These are phyloP conservation scores for Thereva nobilitata DNA, from an alignment of 2,888 invertebrate genomes.

Conservation along the genomic window DNA sequence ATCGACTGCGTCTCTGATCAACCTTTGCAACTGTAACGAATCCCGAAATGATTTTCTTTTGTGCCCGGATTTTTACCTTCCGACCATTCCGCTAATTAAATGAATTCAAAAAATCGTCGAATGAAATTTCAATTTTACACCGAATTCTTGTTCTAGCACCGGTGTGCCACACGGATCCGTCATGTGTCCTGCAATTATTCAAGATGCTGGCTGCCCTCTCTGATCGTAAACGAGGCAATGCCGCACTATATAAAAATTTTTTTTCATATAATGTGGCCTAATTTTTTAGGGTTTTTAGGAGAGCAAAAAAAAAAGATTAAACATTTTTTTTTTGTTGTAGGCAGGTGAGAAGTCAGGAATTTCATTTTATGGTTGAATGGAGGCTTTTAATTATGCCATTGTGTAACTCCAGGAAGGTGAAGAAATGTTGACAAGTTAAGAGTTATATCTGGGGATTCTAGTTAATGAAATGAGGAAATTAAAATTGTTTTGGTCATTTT, in stretches of 20 bases:
- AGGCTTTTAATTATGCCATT: conserved; percentile 19
- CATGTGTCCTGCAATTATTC: conserved; percentile 17
- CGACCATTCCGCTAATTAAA: conserved; percentile 26
- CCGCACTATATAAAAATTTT: conserved; percentile 3
- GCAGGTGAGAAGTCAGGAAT: no score
- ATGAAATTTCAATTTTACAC: conserved; percentile 37
- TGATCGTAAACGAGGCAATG: conserved; percentile 6
- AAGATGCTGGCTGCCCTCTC: neutral
- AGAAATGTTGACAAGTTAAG: no score
- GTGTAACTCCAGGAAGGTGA: no score
- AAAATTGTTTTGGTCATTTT: no score
- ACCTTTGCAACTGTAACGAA: conserved; percentile 32
- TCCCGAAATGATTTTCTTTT: conserved; percentile 37
- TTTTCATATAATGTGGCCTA: conserved; percentile 22
- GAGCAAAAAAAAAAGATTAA: neutral
- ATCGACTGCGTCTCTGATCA: conserved; percentile 10
- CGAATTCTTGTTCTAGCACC: conserved; percentile 21
- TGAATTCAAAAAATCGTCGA: conserved; percentile 21
- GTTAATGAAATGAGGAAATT: no score
- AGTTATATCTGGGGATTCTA: no score
- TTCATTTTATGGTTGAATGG: conserved; percentile 21
- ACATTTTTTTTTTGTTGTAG: neutral
- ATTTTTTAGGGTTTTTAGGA: conserved; percentile 5
- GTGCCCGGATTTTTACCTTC: conserved; percentile 7
- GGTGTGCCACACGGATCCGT: conserved; percentile 14